These are phyloP conservation scores for Erannis defoliaria DNA, from an alignment of 2,888 invertebrate genomes.

Conservation along the genomic window DNA sequence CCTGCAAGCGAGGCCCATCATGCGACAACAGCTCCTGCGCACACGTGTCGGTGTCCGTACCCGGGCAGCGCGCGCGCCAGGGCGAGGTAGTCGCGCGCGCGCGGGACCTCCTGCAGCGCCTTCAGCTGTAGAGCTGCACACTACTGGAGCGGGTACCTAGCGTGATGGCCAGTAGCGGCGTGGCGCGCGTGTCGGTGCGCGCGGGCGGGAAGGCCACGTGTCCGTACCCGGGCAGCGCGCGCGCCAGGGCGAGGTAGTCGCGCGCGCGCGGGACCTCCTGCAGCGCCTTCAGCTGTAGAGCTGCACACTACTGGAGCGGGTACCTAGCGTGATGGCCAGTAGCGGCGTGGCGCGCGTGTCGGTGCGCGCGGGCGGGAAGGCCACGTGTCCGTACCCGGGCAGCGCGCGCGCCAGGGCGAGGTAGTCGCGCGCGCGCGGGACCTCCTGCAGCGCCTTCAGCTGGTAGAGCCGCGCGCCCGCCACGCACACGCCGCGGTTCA, in stretches of 20 bases:
- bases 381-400: constrained; percentile 97
- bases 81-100: constrained; percentile 93
- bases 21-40: too few species aligned
- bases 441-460: constrained; percentile 96
- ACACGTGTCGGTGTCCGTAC: neutral
- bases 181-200: constrained; percentile 61
- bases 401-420: constrained; percentile 93
- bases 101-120: too few species aligned
- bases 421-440: constrained; percentile 93
- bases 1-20: constrained; percentile 85
- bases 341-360: constrained; percentile 88
- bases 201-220: constrained; percentile 97
- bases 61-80: constrained; percentile 81
- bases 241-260: constrained; percentile 94
- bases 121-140: too few species aligned
- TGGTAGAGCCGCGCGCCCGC: constrained; percentile 97
- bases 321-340: constrained; percentile 87
- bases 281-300: too few species aligned
- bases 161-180: constrained; percentile 90
- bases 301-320: too few species aligned
- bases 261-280: too few species aligned
- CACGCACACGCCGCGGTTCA: constrained; percentile 96
- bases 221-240: neutral
- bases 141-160: neutral
- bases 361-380: constrained; percentile 97